A percentile compares a stretch with the other conserved stretches of the same genome.
Conservation (phyloP, 2,113 vertebrate genomes). For the Nyctibius bracteatus region DNA sequence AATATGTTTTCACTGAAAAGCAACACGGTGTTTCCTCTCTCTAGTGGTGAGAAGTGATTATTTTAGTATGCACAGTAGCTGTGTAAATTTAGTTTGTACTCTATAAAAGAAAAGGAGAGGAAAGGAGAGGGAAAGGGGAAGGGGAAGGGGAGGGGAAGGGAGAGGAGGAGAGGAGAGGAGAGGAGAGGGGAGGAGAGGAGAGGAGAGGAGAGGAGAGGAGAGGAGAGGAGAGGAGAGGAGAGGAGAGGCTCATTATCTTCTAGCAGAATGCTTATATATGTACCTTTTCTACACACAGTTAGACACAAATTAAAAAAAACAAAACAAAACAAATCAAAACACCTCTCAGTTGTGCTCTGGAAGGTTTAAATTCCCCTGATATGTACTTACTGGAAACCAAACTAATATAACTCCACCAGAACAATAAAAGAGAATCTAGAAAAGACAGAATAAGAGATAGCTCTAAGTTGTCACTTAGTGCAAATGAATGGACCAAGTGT, state of each 20-base stretch:
- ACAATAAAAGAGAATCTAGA: not conserved
- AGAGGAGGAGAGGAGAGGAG: not conserved
- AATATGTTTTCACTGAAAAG: not conserved
- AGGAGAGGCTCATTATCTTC: not conserved
- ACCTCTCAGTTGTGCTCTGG: not conserved
- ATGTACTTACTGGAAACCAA: not conserved
- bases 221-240: not conserved
- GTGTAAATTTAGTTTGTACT: not conserved
- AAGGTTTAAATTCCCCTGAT: not conserved
- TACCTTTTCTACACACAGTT: not conserved
- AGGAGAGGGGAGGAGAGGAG: not conserved
- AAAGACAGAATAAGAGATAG: not conserved
- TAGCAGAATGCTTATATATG: not conserved
- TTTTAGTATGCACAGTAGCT: not conserved
- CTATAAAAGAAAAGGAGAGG: rapidly evolving
- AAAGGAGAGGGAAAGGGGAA: too few species aligned
- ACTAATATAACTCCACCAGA: not conserved
- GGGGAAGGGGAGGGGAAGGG: not conserved
- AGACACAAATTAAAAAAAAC: not conserved
- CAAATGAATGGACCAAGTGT: not conserved
- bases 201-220: too few species aligned
- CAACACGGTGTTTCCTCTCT: not conserved
- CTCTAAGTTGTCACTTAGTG: not conserved
- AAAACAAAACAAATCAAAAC: too few species aligned
- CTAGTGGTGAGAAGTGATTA: not conserved